A percentile compares a stretch with the other conserved stretches of the same genome.
Conservation (phyloP, 2,888 invertebrate species). For the Rhopalosiphum nymphaeae region DNA sequence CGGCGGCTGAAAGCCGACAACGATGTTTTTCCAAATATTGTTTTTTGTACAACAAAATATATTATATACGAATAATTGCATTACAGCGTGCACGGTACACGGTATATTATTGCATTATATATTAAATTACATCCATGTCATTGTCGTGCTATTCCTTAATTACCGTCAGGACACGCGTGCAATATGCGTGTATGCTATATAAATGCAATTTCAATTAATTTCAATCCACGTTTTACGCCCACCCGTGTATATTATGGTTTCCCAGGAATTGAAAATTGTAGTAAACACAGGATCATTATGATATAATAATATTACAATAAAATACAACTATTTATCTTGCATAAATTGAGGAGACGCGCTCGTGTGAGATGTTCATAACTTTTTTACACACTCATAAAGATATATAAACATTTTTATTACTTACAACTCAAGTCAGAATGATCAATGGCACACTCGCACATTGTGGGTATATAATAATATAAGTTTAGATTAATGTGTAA, state of each 20-base stretch:
- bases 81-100: neutral
- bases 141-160: constrained; percentile 54
- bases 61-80: neutral
- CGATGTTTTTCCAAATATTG: constrained; percentile 29
- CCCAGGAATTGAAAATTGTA: neutral
- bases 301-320: neutral
- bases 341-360: no score
- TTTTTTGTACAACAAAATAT: neutral
- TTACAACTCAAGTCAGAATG: no score
- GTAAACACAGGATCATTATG: neutral
- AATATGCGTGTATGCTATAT: neutral
- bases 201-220: constrained; percentile 53
- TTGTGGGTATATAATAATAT: no score
- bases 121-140: constrained; percentile 52
- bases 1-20: neutral
- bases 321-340: neutral
- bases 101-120: constrained; percentile 13
- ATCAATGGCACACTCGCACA: no score
- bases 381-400: no score
- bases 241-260: neutral
- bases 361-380: no score
- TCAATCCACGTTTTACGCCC: neutral
- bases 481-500: no score
- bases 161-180: neutral
- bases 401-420: no score